Evolutionary conservation across 2,113 vertebrate genomes (phyloP), one percentile per base, ranked within the genome.

Genomic region (Pitta sordida): DNA sequence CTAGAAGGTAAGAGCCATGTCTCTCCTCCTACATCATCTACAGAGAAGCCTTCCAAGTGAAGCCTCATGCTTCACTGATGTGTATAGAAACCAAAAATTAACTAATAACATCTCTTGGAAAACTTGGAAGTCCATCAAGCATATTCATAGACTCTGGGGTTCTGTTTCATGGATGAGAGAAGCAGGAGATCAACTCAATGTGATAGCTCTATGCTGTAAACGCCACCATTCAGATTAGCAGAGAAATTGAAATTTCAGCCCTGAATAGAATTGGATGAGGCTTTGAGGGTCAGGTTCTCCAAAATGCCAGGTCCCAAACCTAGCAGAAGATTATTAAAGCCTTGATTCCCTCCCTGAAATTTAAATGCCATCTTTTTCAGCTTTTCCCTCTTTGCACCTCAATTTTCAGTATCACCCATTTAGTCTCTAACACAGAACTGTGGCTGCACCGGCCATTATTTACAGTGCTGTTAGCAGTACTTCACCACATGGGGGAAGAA

Each of bases 41-140:
- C 34, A 59, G n/a, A 52, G 32, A 49, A 83, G 21, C 21, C 49
- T 77, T 88, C 46, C 30, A 63, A 12, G 78, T 84, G 51, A 46
- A 24, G 16, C 79, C 46, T 93, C 3, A 2, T 0, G 0, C 32
- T 71, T 79, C 23, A 46, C 22, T 16, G 49, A 1, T 36, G 11
- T 34, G 13, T 37, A 23, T 58, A 46, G 60, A 84, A 87, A 74
- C 29, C 16, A 58, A 69, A 56, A 34, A 76, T 53, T 9, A 74
- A 16, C 32, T 44, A 71, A 37, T 27, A 43, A 26, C 1, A 2
- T 52, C 51, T 84, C 34, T n/a, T 65, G 10, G 43, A 65, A 85
- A 79, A 43, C 41, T 26, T 74, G 19, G 26, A 82, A 89, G 10
- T 19, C 8, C 3, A 17, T 75, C 26, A 23, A 67, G 43, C 18